A percentile compares a stretch with the other conserved stretches of the same genome.
Conservation (phyloP, 1,140 invertebrate genomes). For the Calephelis virginiensis region DNA sequence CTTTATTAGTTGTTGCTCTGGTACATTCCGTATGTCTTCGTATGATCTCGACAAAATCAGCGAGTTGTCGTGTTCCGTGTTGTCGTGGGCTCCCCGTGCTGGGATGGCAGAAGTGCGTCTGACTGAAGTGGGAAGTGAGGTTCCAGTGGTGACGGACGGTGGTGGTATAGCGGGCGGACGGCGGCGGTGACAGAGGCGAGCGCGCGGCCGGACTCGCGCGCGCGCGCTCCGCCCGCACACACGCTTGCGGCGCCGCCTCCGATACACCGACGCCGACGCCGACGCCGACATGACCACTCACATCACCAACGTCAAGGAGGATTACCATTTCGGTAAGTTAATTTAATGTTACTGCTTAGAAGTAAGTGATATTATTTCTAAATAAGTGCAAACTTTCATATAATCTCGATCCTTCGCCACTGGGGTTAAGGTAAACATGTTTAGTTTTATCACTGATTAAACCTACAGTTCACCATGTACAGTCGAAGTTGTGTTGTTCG, state of each 20-base stretch:
- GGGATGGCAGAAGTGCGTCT: too few species aligned
- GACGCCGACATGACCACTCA: constrained; percentile 23
- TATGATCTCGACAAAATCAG: too few species aligned
- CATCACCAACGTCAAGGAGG: constrained; percentile 49
- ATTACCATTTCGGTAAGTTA: constrained; percentile 62
- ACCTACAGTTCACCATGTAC: not conserved
- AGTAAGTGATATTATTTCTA: not conserved
- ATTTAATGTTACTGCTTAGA: too few species aligned
- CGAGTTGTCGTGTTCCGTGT: too few species aligned
- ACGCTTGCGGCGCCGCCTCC: constrained; percentile 23
- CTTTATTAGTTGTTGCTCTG: too few species aligned
- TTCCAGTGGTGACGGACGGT: too few species aligned
- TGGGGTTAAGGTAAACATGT: not conserved
- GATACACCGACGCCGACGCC: constrained; percentile 18
- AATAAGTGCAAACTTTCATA: constrained; percentile 5
- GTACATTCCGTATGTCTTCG: too few species aligned
- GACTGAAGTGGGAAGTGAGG: too few species aligned
- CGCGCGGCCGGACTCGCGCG: constrained; percentile 42
- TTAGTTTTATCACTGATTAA: not conserved
- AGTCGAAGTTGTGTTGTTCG: not conserved
- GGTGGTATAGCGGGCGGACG: too few species aligned
- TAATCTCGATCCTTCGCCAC: not conserved
- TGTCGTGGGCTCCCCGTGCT: too few species aligned
- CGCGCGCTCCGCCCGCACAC: constrained; percentile 41
- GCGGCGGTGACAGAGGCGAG: constrained; percentile 22